Base-by-base conservation (phyloP, 1,140 invertebrate genomes). In the Drosophila bifasciata region DNA sequence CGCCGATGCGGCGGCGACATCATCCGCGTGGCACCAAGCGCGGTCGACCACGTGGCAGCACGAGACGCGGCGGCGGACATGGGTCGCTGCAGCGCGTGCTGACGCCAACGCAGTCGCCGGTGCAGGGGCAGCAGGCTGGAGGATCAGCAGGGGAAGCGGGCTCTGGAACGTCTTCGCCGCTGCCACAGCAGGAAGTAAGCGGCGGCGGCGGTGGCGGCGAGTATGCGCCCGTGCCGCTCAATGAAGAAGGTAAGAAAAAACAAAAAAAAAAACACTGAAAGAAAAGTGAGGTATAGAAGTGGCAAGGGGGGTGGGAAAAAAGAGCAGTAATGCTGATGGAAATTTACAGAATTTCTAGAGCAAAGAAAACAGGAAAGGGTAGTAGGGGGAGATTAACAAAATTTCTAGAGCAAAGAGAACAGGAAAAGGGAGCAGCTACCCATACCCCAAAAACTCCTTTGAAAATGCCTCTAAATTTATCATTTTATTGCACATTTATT, bases 31-130 rank as follows among this genome's bases (percentile, higher is more conserved):
- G 95, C 15, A 93, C 93, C 0, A 94, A 94, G 76, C 93, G 95
- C 9, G 95, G 95, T 1, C 92, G 95, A 67, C 95, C 95, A 41
- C 93, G 95, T 21, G 95, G 95, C 60, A 95, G 95, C 21, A 92
- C 94, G 21, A 76, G 90, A 49, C 85, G 90, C 56, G 90, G 90
- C 63, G 90, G 88, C 69, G 88, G 81, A 45, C 86, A 90, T 59
- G 90, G 89, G 39, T 72, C 86, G 40, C 41, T 78, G 59, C 76
- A 88, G 68, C 83, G 79, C 67, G 85, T 88, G 77, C 69, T 79
- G 25, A 86, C 83, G 58, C 77, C 81, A 48, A 81, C 70, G 16
- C 73, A 69, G 0, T 36, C 32, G 32, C 32, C 32, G 32, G 32
- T 58, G 21, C 75, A 7, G n/a, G 52, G 19, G 5, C 72, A 44